These are phyloP conservation scores for Drosophila lowei DNA, from an alignment of 1,140 invertebrate genomes.

Conservation along the genomic window DNA sequence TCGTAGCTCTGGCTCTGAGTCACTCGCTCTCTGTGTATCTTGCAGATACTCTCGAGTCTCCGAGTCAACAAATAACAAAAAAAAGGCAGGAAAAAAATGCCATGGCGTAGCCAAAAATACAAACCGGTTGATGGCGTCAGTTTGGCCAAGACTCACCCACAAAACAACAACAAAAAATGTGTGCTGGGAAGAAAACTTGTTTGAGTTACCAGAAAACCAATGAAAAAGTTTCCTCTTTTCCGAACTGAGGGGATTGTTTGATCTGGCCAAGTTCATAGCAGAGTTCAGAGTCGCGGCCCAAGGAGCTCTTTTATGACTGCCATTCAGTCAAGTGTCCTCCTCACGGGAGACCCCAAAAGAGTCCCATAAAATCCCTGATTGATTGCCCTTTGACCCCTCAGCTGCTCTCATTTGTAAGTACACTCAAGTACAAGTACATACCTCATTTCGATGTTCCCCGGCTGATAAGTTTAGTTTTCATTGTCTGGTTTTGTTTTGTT, in stretches of 20 bases:
- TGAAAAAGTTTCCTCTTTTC: slow-evolving; percentile 21
- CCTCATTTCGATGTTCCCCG: slow-evolving; percentile 30
- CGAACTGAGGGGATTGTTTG: slow-evolving; percentile 16
- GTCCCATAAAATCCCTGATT: slow-evolving; percentile 58
- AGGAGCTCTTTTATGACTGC: slow-evolving; percentile 33
- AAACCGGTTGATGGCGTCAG: slow-evolving; percentile 79
- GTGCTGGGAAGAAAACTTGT: slow-evolving; percentile 50
- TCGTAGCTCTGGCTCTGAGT: slow-evolving; percentile 14
- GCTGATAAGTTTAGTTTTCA: slow-evolving; percentile 48
- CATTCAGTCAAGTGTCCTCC: slow-evolving; percentile 73
- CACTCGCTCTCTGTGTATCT: slow-evolving; percentile 49
- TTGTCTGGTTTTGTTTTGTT: slow-evolving; percentile 45
- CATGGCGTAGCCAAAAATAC: slow-evolving; percentile 51
- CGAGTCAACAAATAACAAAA: slow-evolving; percentile 36
- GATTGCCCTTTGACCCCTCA: slow-evolving; percentile 58
- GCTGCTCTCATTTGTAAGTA: slow-evolving; percentile 15
- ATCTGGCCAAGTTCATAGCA: slow-evolving; percentile 49
- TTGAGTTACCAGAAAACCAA: slow-evolving; percentile 29
- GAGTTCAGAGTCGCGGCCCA: background rate
- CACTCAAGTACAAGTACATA: background rate
- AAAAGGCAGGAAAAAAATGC: slow-evolving; percentile 52
- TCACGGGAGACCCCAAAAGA: slow-evolving; percentile 27
- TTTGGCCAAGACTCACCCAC: slow-evolving; percentile 58
- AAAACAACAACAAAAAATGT: slow-evolving; percentile 34
- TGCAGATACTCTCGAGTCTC: slow-evolving; percentile 51